These are phyloP conservation scores for Propithecus perrieri DNA, from an alignment of 2,797 vertebrate species.

Conservation along the genomic window DNA sequence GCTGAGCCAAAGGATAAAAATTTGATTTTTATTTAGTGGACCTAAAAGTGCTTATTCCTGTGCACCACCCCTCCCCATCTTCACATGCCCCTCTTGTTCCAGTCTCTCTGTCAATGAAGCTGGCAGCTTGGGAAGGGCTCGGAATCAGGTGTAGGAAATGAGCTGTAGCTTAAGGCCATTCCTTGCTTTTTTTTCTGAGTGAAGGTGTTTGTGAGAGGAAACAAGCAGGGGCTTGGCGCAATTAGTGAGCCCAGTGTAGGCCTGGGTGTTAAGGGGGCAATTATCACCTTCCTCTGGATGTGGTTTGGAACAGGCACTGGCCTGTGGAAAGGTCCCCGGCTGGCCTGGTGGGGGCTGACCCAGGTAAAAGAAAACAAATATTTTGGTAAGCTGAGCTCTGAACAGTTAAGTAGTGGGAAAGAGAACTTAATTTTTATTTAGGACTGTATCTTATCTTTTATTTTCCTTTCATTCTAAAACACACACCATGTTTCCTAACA, in stretches of 20 bases:
- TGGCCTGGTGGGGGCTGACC: background rate
- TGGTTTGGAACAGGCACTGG: background rate
- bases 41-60: background rate
- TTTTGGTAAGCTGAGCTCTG: constrained; percentile 42
- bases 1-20: background rate
- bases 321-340: background rate
- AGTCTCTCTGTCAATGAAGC: background rate
- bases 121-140: background rate
- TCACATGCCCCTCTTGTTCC: background rate
- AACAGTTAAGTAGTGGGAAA: background rate
- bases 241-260: background rate
- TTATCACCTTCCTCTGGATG: constrained; percentile 58
- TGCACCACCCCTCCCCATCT: background rate
- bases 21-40: constrained; percentile 17
- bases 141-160: background rate
- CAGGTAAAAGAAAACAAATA: constrained; percentile 52
- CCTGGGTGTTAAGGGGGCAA: constrained; percentile 25
- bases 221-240: background rate
- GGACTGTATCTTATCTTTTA: background rate
- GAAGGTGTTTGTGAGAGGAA: constrained; percentile 40
- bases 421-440: constrained; percentile 15
- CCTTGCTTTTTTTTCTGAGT: background rate
- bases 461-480: constrained; percentile 16
- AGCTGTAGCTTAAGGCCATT: background rate
- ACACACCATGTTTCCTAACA: background rate